A percentile compares a stretch with the other conserved stretches of the same genome.
Evolutionary conservation across 2,888 invertebrate species (phyloP).

Genomic region (Oxyscelio sp.): DNA sequence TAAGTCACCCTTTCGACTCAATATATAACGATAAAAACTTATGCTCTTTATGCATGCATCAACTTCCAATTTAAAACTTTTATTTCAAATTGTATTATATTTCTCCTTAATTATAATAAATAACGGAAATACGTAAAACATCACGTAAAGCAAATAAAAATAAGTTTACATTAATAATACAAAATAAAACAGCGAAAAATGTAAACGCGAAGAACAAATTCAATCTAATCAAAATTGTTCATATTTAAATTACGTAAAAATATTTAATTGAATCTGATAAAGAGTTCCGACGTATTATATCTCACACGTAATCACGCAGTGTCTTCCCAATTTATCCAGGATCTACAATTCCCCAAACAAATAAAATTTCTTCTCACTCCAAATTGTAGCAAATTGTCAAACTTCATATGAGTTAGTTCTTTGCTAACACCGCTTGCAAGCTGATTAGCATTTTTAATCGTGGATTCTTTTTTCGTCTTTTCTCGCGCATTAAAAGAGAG

Average conservation of each 20-base stretch:
- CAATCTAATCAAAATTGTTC: slow-evolving; percentile 33
- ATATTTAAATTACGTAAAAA: slow-evolving; percentile 31
- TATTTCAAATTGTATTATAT: too few relatives aligned
- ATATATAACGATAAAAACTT: too few relatives aligned
- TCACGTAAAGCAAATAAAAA: too few relatives aligned
- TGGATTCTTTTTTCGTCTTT: slow-evolving; percentile 43
- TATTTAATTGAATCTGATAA: slow-evolving; percentile 47
- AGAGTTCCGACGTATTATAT: slow-evolving; percentile 33
- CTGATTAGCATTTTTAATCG: slow-evolving; percentile 70
- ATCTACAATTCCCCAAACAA: slow-evolving; percentile 16
- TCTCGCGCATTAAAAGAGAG: slow-evolving; percentile 16
- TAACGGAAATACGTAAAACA: too few relatives aligned
- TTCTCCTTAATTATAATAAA: too few relatives aligned
- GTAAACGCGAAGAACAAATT: too few relatives aligned
- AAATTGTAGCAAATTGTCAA: slow-evolving; percentile 60
- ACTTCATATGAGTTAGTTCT: slow-evolving; percentile 60
- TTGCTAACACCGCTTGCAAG: slow-evolving; percentile 29
- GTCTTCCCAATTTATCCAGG: background rate
- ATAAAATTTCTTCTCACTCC: slow-evolving; percentile 4
- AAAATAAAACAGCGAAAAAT: too few relatives aligned
- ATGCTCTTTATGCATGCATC: too few relatives aligned
- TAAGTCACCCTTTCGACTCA: too few relatives aligned
- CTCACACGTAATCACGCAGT: slow-evolving; percentile 28
- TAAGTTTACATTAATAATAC: too few relatives aligned
- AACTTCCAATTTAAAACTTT: too few relatives aligned